Evolutionary conservation across 1,140 invertebrate species (phyloP), one percentile per base, ranked within the genome.

Genomic region (Drosophila varians): DNA sequence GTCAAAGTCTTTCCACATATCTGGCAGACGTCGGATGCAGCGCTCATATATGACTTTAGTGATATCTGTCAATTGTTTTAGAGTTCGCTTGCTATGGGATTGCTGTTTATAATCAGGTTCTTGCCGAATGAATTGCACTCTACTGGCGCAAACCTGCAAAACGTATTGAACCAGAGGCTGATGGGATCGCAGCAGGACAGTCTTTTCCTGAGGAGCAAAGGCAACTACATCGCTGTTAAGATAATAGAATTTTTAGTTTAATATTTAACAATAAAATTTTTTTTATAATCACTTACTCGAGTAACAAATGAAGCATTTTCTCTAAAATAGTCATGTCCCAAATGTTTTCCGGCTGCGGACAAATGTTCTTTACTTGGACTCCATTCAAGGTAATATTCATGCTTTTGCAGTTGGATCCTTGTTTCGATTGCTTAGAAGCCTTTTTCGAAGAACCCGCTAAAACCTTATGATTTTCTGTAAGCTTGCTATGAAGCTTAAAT

Each of bases 1-100:
- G 70, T 94, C 92, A 54, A 93, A 92, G 43, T 91, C 42, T 3
- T 49, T 25, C 86, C 86, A 90, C 2, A 91, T n/a, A 7, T 66
- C 36, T 3, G 86, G 65, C 54, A 91, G 45, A 28, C 87, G 76
- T 26, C 74, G 74, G 18, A 93, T 91, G 38, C 92, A 91, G 48
- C 89, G 79, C 42, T 91, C 87, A 61, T 92, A 92, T 1, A 92
- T 46, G 18, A 92, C 69, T 51, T 73, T 80, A 9, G 91, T 78
- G 12, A 92, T 89, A 5, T 91, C 88, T 1, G 86, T 88, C 5
- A 91, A 11, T 45, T 86, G 66, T 40, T 82, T 91, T 1, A 90
- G 51, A 0, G 73, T 84, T 0, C 86, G 76, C 21, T 77, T 84
- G 45, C 90, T 91, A 9, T 90, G 86, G 3, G 76, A 36, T 1